Conservation (phyloP, 2,113 vertebrate species). For the Varanus salvator region DNA sequence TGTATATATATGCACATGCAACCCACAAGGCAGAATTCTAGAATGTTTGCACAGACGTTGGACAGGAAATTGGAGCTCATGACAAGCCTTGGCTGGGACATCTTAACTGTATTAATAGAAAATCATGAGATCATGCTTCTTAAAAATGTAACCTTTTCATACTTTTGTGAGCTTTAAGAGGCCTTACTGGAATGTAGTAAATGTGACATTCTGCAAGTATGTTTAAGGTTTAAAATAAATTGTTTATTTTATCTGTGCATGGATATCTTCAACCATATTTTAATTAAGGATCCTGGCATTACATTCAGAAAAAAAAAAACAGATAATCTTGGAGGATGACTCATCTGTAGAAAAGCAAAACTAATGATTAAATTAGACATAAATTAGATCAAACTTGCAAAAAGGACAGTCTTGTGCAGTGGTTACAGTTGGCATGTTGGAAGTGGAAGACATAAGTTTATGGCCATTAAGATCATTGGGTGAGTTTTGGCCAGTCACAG, state of each 20-base stretch:
- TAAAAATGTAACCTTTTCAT: slow-evolving; percentile 48
- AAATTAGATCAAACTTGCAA: not conserved
- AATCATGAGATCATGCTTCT: slow-evolving; percentile 38
- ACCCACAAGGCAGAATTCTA: not conserved
- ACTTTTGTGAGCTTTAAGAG: slow-evolving; percentile 26
- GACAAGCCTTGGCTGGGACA: not conserved
- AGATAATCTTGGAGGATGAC: not conserved
- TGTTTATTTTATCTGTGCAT: slow-evolving; percentile 65
- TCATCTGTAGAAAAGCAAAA: not conserved
- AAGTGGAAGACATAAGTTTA: too few species aligned
- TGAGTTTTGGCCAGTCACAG: too few species aligned
- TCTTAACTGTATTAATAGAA: not conserved
- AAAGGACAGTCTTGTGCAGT: too few species aligned
- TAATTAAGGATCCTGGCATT: slow-evolving; percentile 66
- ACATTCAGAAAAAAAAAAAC: slow-evolving; percentile 57
- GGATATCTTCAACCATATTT: slow-evolving; percentile 50
- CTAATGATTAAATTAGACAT: not conserved
- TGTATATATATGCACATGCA: not conserved
- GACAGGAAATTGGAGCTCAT: not conserved
- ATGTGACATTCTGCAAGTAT: slow-evolving; percentile 43
- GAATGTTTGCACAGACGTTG: not conserved
- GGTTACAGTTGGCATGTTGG: too few species aligned
- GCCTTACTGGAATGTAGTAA: slow-evolving; percentile 43
- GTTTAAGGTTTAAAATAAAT: slow-evolving; percentile 68
- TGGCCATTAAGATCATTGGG: too few species aligned